Evolutionary conservation across 2,797 vertebrate genomes (phyloP), one percentile per base, ranked within the genome.

Genomic region (Gallinago stenura): DNA sequence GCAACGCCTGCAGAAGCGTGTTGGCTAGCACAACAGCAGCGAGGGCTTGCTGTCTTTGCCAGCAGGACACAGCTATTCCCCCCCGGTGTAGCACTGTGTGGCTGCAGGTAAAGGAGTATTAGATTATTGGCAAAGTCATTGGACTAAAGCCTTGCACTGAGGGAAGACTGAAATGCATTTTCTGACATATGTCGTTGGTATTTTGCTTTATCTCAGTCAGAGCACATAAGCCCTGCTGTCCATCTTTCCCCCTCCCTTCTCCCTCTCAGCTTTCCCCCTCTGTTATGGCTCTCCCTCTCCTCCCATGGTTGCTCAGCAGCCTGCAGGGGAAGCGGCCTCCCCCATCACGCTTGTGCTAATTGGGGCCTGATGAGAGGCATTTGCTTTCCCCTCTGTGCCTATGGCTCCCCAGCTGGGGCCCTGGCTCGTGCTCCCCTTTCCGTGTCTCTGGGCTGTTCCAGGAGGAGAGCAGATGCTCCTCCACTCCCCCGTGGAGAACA

Each of bases 331-430:
- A 64, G 41, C 7, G 5, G 33, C 48, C 83, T 93, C 78, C 43
- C 48, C 15, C 57, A 48, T 86, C 80, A 70, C 3, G 1, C 33
- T 72, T 70, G 33, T 83, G 93, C 83, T 96, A 91, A 96, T 58
- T 87, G 81, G 50, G 48, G 82, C 94, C 86, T 77, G 86, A 94
- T 91, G 86, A 92, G 79, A 96, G 35, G 62, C 56, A 61, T 96
- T 97, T 94, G 84, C 76, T 92, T 58, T 56, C 60, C n/a, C 35
- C 24, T 70, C 30, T 9, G 33, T 64, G 70, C 70, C 93, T 71
- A 65, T 64, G 58, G 60, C 65, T 85, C 48, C 75, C 94, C 96
- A 96, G 79, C 93, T 97, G 95, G 77, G 69, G 66, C 39, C 51
- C 72, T 94, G 90, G 85, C 93, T 89, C 5, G 0, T 37, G 86